These are phyloP conservation scores for Aphidoletes aphidimyza DNA, from an alignment of 2,888 invertebrate species.

Conservation along the genomic window DNA sequence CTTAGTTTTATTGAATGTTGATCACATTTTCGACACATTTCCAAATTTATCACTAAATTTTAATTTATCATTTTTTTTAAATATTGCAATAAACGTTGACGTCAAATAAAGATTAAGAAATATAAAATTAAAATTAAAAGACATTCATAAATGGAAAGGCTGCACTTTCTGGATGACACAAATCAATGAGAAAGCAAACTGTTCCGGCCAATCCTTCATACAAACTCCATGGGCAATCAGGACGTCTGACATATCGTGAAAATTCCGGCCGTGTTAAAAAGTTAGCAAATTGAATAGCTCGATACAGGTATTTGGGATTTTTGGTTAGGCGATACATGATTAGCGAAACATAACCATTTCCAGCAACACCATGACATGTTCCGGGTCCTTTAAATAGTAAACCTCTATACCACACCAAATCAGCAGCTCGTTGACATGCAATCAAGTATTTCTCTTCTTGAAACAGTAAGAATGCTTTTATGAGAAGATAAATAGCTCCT, in stretches of 20 bases:
- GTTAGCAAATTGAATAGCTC: slow-evolving; percentile 80
- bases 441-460: slow-evolving; percentile 78
- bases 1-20: no score
- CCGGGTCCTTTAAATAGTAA: slow-evolving; percentile 88
- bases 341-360: slow-evolving; percentile 84
- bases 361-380: slow-evolving; percentile 88
- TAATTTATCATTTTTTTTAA: no score
- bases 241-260: slow-evolving; percentile 70
- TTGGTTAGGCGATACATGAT: slow-evolving; percentile 79
- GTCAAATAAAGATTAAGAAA: neutral
- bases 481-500: slow-evolving; percentile 82
- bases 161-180: slow-evolving; percentile 77
- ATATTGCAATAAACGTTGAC: neutral
- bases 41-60: no score
- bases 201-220: slow-evolving; percentile 90
- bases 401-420: slow-evolving; percentile 85
- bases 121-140: neutral
- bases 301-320: slow-evolving; percentile 76
- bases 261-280: slow-evolving; percentile 78
- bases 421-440: slow-evolving; percentile 75
- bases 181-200: slow-evolving; percentile 82
- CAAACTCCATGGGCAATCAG: slow-evolving; percentile 83
- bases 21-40: no score
- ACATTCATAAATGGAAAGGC: slow-evolving; percentile 85
- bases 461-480: slow-evolving; percentile 80